These are phyloP conservation scores for Aplodontia rufa DNA, from an alignment of 2,113 vertebrate genomes.

Conservation along the genomic window DNA sequence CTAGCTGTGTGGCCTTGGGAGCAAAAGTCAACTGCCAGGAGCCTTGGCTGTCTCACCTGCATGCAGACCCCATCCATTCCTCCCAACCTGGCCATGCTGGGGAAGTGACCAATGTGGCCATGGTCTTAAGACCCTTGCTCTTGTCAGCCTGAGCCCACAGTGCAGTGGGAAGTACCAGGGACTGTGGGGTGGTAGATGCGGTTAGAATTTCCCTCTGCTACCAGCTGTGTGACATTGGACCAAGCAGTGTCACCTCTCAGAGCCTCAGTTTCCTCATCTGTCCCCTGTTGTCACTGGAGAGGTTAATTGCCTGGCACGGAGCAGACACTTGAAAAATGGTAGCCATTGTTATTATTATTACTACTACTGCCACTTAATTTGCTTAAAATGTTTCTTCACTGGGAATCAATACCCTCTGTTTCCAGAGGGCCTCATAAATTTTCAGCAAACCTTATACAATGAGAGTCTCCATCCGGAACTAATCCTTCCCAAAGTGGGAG, in stretches of 20 bases:
- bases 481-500: slow-evolving; percentile 48
- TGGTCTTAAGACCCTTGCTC: accelerated
- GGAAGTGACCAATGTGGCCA: accelerated
- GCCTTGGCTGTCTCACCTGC: background rate
- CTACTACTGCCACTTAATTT: slow-evolving; percentile 35
- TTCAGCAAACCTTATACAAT: slow-evolving; percentile 26
- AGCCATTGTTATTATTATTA: background rate
- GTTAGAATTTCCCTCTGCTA: background rate
- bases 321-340: background rate
- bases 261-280: background rate
- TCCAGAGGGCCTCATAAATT: slow-evolving; percentile 42
- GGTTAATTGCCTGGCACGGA: background rate
- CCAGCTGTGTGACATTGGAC: background rate
- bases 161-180: no score
- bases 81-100: accelerated
- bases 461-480: slow-evolving; percentile 10
- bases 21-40: background rate
- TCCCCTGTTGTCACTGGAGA: background rate
- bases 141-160: accelerated
- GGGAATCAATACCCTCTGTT: background rate
- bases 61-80: no score
- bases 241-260: background rate
- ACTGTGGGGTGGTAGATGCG: accelerated
- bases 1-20: background rate
- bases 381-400: slow-evolving; percentile 51